phyloP scores from a whole-genome alignment of 2,797 vertebrate genomes.

The Petrocephalus schoutedeni region DNA sequence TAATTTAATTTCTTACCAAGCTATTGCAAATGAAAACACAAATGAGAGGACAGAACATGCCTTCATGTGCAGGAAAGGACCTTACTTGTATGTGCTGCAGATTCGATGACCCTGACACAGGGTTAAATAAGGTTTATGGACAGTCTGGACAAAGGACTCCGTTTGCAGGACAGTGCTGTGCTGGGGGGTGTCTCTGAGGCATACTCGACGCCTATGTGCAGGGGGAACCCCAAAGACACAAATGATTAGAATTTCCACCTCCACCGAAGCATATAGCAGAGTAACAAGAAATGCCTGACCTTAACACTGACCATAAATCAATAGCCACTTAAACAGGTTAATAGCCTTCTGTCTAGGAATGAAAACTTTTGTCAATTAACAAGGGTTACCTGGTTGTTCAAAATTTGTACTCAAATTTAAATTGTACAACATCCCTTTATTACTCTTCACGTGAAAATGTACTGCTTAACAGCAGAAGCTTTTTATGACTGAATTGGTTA shows the following conservation, averaged over 20 bases:
- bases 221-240: not conserved
- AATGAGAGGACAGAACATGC: not conserved
- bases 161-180: constrained; percentile 42
- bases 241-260: not conserved
- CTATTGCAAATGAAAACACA: not conserved
- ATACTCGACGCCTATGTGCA: constrained; percentile 72
- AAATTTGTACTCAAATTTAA: not conserved
- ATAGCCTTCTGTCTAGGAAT: not conserved
- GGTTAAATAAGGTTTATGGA: constrained; percentile 88
- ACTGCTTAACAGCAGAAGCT: not conserved
- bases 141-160: constrained; percentile 73
- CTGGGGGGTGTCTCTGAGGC: constrained; percentile 41
- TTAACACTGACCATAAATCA: not conserved
- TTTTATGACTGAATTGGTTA: not conserved
- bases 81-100: constrained; percentile 94
- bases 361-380: not conserved
- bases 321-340: not conserved
- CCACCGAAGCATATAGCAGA: not conserved
- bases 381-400: not conserved
- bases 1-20: not conserved
- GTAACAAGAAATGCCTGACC: not conserved
- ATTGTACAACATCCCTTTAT: not conserved
- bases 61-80: not conserved
- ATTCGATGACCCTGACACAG: constrained; percentile 75
- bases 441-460: not conserved